Conservation (phyloP, 2,113 vertebrate species). For the Seriola quinqueradiata region DNA sequence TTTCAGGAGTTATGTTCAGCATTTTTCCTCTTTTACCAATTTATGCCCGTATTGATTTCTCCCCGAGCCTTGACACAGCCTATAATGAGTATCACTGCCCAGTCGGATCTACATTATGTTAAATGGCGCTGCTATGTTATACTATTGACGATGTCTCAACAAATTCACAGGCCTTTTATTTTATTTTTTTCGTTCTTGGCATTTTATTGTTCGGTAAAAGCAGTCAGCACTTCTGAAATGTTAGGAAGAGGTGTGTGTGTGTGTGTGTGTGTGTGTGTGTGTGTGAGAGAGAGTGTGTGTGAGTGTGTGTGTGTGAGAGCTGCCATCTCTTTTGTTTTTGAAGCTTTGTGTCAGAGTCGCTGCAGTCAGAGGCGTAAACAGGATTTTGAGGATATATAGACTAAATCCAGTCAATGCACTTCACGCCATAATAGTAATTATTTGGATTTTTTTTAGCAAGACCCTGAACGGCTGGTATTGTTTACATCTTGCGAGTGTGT, state of each 20-base stretch:
- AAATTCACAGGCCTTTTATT: conserved; percentile 33
- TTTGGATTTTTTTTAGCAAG: no score
- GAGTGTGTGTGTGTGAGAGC: background rate
- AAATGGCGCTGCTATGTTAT: conserved; percentile 50
- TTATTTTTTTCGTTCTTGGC: conserved; percentile 10
- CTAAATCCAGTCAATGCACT: no score
- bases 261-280: no score
- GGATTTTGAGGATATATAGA: no score
- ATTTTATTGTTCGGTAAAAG: conserved; percentile 51
- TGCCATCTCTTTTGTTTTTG: conserved; percentile 8
- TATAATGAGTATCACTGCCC: conserved; percentile 58
- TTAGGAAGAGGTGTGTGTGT: background rate
- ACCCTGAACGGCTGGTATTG: no score
- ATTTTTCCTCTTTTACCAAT: conserved; percentile 31
- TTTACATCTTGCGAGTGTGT: no score
- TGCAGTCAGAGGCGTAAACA: background rate
- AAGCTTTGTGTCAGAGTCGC: background rate
- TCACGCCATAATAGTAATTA: no score
- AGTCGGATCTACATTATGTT: conserved; percentile 57
- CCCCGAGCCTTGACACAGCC: conserved; percentile 38
- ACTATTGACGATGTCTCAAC: conserved; percentile 63
- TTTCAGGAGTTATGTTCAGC: conserved; percentile 49
- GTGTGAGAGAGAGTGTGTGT: no score
- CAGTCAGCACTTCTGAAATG: conserved; percentile 49
- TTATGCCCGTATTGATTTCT: conserved; percentile 65